These are phyloP conservation scores for Mimumesa dahlbomi DNA, from an alignment of 2,888 invertebrate genomes.

Conservation along the genomic window DNA sequence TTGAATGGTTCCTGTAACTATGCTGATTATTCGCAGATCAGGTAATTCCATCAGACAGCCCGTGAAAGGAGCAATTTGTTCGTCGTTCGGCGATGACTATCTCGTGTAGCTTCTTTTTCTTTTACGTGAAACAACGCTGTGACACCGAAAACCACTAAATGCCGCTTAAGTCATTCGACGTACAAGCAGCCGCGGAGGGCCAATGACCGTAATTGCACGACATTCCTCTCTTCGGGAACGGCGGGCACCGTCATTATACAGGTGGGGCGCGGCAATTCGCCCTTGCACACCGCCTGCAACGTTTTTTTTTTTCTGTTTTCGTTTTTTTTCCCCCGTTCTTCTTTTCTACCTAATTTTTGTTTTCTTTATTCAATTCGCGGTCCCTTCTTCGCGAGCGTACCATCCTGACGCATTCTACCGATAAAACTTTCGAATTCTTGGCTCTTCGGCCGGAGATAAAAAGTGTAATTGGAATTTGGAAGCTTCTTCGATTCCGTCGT, in stretches of 20 bases:
- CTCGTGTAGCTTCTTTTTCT: constrained; percentile 39
- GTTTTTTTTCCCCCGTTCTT: too few species aligned
- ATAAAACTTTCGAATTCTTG: constrained; percentile 47
- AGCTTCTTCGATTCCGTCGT: background rate
- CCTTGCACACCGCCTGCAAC: constrained; percentile 48
- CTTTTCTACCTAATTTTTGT: too few species aligned
- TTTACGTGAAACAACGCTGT: constrained; percentile 46
- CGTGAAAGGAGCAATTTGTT: constrained; percentile 62
- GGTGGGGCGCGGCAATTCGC: constrained; percentile 58
- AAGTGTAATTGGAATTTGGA: constrained; percentile 42
- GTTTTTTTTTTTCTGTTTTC: constrained; percentile 40
- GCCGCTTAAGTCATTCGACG: constrained; percentile 66
- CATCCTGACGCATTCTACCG: constrained; percentile 32
- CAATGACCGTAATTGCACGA: constrained; percentile 65
- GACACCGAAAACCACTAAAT: constrained; percentile 67
- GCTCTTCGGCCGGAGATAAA: constrained; percentile 17
- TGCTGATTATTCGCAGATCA: constrained; percentile 52
- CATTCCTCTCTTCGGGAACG: constrained; percentile 59
- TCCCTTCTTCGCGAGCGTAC: constrained; percentile 31
- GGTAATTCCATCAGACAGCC: constrained; percentile 47
- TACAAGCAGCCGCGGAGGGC: constrained; percentile 52
- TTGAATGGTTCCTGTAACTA: constrained; percentile 20
- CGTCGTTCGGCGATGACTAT: constrained; percentile 53
- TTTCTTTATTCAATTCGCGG: constrained; percentile 17
- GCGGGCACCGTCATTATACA: constrained; percentile 61